A percentile compares a stretch with the other conserved stretches of the same genome.
Conservation (phyloP, 1,140 invertebrate species). For the Maconellicoccus hirsutus region DNA sequence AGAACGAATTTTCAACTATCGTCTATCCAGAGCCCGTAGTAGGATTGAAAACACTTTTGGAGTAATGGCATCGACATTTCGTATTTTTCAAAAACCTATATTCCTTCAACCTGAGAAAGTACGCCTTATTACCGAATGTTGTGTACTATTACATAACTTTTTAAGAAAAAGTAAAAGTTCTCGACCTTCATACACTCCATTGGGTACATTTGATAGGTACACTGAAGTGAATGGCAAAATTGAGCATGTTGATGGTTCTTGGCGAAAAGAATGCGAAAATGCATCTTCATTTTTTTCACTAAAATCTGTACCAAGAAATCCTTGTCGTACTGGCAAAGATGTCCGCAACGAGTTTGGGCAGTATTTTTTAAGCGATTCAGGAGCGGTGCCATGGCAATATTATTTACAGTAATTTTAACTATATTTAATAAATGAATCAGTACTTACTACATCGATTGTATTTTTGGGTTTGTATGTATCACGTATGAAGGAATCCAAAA, state of each 20-base stretch:
- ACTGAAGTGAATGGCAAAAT: neutral
- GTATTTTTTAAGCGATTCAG: neutral
- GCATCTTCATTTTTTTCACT: neutral
- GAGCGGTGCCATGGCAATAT: neutral
- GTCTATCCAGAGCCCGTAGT: constrained; percentile 30
- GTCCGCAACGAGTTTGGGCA: neutral
- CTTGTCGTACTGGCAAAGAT: neutral
- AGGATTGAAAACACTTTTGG: constrained; percentile 39
- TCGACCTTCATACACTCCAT: neutral
- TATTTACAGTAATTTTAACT: neutral
- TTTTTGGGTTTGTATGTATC: neutral
- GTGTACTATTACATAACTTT: neutral
- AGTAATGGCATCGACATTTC: constrained; percentile 36
- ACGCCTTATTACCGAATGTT: neutral
- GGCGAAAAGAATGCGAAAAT: neutral
- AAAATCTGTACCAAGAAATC: neutral
- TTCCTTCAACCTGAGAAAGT: neutral
- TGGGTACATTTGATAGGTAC: neutral
- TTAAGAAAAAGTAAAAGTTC: constrained; percentile 13
- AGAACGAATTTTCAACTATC: constrained; percentile 35
- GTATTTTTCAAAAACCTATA: constrained; percentile 35
- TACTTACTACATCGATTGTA: neutral
- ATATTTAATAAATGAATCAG: neutral
- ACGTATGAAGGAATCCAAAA: neutral
- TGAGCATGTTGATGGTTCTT: neutral